Base-by-base conservation (phyloP, 2,888 invertebrate species). In the Spicauda simplicius region DNA sequence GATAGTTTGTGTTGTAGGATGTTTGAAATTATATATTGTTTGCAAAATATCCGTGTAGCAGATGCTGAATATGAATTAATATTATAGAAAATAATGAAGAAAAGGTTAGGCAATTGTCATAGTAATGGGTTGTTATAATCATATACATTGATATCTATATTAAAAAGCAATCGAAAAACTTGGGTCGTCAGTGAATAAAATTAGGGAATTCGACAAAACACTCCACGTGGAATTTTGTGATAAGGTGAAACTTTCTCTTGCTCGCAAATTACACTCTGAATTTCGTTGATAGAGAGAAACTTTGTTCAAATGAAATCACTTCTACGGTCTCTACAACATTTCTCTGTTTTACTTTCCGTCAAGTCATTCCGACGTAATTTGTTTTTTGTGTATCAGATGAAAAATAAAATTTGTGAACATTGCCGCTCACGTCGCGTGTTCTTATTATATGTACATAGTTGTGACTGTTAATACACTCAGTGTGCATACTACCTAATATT, bases 161-260 rank as follows among this genome's bases (percentile, higher is more conserved):
- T 59, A 70, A 71, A 71, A 70, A 50, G 71, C n/a, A 65, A 70
- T 68, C 62, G 68, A 74, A 77, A 76, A 80, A 77, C 74, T 77
- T 77, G 71, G 71, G 72, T 77, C 75, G 73, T 70, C 78, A 77
- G 80, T 79, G 81, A 85, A 87, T 84, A 84, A 87, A 87, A 88
- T 88, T 82, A 83, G 83, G 82, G 82, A 86, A 86, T 86, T 83
- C 82, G 81, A 85, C 88, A 86, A 88, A 91, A 89, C 86, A 90
- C 85, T 88, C 89, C 87, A 90, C 90, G 90, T 91, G 91, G 86
- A 91, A 89, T 90, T 86, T 84, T 78, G 84, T 89, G 91, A 91
- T 92, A 92, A 91, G 88, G 82, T 83, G 76, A 84, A 91, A 91
- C 85, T 92, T 90, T 87, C 83, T 81, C 87, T 81, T 82, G 82